phyloP scores from a whole-genome alignment of 2,888 invertebrate species.

The Tetrapedia diversipes region DNA sequence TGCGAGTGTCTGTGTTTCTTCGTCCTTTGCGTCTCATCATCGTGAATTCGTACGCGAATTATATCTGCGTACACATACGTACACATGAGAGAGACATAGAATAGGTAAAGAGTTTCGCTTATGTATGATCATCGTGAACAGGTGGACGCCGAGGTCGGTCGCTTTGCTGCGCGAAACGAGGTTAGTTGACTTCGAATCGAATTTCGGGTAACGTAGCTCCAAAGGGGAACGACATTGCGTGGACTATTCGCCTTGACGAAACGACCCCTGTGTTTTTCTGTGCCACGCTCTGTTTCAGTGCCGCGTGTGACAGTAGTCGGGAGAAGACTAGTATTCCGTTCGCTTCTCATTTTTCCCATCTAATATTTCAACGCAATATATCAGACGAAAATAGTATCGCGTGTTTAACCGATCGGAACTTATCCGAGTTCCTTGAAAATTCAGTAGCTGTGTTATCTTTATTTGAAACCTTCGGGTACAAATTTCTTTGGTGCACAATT shows the following conservation, averaged over 20 bases:
- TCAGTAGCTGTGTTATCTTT: not conserved
- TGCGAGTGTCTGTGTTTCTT: conserved; percentile 56
- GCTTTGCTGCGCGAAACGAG: conserved; percentile 47
- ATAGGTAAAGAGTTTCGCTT: conserved; percentile 22
- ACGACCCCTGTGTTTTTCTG: conserved; percentile 7
- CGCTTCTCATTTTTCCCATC: conserved; percentile 9
- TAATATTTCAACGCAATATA: conserved; percentile 11
- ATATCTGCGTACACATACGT: conserved; percentile 24
- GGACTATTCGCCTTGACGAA: not conserved
- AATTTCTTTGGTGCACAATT: not conserved
- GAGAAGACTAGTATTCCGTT: not conserved
- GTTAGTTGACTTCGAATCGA: conserved; percentile 57
- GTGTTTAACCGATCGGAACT: conserved; percentile 6
- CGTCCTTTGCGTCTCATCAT: conserved; percentile 27
- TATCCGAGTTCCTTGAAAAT: not conserved
- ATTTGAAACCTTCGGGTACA: not conserved
- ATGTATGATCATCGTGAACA: conserved; percentile 48
- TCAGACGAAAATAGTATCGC: conserved; percentile 50
- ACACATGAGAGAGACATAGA: conserved; percentile 3
- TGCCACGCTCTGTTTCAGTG: not conserved
- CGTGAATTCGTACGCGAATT: conserved; percentile 46
- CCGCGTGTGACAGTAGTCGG: conserved; percentile 15
- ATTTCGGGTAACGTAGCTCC: conserved; percentile 52
- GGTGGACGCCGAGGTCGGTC: conserved; percentile 54
- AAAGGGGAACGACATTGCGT: conserved; percentile 45